Conservation (phyloP, 35 echinoderm and acorn worm species). For the Lytechinus pictus region DNA sequence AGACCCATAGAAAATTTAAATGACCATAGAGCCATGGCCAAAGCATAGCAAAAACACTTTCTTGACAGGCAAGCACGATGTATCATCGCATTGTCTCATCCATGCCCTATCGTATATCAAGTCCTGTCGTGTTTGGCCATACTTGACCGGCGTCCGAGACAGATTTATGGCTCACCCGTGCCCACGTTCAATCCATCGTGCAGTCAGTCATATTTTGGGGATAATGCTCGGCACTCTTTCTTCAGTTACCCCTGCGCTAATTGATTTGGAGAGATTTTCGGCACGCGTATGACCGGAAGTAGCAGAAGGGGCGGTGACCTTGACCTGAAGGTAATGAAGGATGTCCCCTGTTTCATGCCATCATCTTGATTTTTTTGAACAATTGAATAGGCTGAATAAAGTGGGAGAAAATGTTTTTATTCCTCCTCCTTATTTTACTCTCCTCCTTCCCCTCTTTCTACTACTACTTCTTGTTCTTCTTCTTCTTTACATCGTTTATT, state of each 20-base stretch:
- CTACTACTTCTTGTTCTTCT: background rate
- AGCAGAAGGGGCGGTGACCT: background rate
- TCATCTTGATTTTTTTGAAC: background rate
- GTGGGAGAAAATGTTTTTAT: no score
- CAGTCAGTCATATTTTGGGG: background rate
- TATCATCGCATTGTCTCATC: background rate
- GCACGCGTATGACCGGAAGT: background rate
- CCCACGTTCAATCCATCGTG: background rate
- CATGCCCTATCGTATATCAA: conserved; percentile 3
- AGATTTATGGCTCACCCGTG: background rate
- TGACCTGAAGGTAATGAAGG: background rate
- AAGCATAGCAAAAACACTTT: background rate
- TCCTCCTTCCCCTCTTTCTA: background rate
- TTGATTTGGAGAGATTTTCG: background rate
- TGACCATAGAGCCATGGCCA: background rate
- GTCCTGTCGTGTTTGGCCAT: background rate
- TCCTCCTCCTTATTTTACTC: background rate
- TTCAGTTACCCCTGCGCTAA: background rate
- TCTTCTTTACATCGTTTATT: no score
- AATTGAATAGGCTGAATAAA: background rate
- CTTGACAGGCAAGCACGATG: background rate
- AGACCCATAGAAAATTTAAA: no score
- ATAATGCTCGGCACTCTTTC: background rate
- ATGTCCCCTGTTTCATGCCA: background rate
- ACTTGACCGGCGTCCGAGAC: background rate